Percentiles rank a stretch among this genome's conserved stretches.
These are phyloP conservation scores for Grallaria varia DNA, from an alignment of 2,113 vertebrate species.

Conservation along the genomic window DNA sequence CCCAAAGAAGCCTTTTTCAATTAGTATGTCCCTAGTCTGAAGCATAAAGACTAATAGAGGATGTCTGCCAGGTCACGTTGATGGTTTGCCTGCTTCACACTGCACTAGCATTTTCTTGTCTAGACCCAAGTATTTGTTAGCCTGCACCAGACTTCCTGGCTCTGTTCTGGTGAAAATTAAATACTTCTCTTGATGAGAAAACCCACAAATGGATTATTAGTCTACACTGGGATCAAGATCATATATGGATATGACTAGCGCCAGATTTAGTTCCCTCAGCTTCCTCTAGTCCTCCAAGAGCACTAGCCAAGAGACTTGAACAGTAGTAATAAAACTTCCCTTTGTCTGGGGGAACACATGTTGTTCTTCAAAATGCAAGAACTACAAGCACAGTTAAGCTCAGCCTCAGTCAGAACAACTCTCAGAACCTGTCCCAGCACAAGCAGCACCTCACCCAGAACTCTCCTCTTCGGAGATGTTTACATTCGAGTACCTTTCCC, in stretches of 20 bases:
- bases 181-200: neutral
- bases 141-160: neutral
- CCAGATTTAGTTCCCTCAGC: neutral
- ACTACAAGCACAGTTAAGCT: neutral
- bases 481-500: neutral
- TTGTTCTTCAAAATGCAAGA: neutral
- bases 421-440: accelerated
- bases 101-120: neutral
- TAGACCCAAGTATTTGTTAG: neutral
- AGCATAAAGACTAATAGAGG: neutral
- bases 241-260: neutral
- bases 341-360: neutral
- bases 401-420: neutral
- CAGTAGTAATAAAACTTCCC: neutral
- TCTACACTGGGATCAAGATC: neutral
- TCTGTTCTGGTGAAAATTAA: neutral
- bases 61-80: neutral
- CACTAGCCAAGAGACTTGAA: neutral
- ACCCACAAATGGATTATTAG: neutral
- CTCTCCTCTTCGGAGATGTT: neutral
- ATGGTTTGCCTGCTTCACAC: neutral
- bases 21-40: neutral
- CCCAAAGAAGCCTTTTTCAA: neutral
- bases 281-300: neutral
- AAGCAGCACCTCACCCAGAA: neutral